These are phyloP conservation scores for Merluccius polli DNA, from an alignment of 2,797 vertebrate species.

Conservation along the genomic window DNA sequence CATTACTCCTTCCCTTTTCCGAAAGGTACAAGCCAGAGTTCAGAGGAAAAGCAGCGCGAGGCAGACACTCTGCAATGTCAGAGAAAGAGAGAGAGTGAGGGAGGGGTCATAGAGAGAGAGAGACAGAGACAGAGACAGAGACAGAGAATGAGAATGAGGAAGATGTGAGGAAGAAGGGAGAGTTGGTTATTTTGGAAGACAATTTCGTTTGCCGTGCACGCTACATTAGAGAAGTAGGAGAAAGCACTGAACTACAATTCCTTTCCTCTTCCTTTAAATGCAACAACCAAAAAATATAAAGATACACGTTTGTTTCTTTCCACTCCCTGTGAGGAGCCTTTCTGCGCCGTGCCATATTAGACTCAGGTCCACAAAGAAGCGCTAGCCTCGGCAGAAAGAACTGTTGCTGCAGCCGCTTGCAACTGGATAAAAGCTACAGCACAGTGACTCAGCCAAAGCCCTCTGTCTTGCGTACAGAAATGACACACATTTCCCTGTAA, in stretches of 20 bases:
- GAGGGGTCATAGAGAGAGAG: neutral
- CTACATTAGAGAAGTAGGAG: constrained; percentile 26
- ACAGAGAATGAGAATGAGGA: constrained; percentile 18
- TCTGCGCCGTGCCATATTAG: constrained; percentile 49
- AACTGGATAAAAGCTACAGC: constrained; percentile 34
- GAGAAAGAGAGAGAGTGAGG: constrained; percentile 7
- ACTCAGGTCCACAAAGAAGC: constrained; percentile 40
- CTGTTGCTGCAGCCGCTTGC: constrained; percentile 46
- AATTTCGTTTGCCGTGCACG: constrained; percentile 55
- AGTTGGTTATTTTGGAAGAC: constrained; percentile 58
- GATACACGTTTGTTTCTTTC: neutral
- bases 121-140: neutral
- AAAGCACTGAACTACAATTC: neutral
- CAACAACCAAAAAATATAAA: neutral
- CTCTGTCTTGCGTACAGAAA: neutral
- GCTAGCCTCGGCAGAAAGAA: constrained; percentile 30
- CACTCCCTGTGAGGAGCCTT: constrained; percentile 10
- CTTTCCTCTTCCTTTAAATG: neutral
- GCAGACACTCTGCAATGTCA: constrained; percentile 18
- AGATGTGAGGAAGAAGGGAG: constrained; percentile 16
- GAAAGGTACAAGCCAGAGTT: constrained; percentile 61
- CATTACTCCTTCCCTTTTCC: constrained; percentile 53
- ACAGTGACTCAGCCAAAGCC: neutral
- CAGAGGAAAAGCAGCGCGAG: constrained; percentile 9
- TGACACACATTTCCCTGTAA: neutral